These are phyloP conservation scores for Bedellia somnulentella DNA, from an alignment of 2,888 invertebrate genomes.

Conservation along the genomic window DNA sequence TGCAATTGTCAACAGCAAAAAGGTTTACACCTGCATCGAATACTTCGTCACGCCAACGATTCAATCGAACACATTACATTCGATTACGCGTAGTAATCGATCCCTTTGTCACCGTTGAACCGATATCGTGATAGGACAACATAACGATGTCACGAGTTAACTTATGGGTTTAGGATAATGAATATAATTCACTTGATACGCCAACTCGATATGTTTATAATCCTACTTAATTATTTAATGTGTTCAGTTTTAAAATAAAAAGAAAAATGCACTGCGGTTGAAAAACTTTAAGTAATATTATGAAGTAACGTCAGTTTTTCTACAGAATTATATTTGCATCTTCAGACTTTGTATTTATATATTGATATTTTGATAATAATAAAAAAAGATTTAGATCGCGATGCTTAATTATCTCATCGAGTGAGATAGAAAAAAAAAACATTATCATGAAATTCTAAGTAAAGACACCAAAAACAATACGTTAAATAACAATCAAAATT, in stretches of 20 bases:
- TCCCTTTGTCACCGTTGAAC: conserved; percentile 4
- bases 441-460: too few relatives aligned
- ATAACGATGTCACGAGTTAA: not conserved
- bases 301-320: not conserved
- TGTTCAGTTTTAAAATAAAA: not conserved
- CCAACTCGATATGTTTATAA: conserved; percentile 2
- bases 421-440: too few relatives aligned
- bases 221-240: not conserved
- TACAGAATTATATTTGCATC: too few relatives aligned
- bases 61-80: conserved; percentile 4
- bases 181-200: conserved; percentile 5
- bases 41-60: conserved; percentile 4
- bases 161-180: conserved; percentile 3
- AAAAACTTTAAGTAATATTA: not conserved
- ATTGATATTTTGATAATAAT: too few relatives aligned
- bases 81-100: conserved; percentile 3
- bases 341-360: too few relatives aligned
- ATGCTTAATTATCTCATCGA: too few relatives aligned
- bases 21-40: conserved; percentile 1
- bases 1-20: not conserved
- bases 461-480: too few relatives aligned
- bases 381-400: too few relatives aligned
- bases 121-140: conserved; percentile 4
- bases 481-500: too few relatives aligned
- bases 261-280: not conserved